phyloP scores from a whole-genome alignment of 2,888 invertebrate genomes.

The Phyto melanocephala region DNA sequence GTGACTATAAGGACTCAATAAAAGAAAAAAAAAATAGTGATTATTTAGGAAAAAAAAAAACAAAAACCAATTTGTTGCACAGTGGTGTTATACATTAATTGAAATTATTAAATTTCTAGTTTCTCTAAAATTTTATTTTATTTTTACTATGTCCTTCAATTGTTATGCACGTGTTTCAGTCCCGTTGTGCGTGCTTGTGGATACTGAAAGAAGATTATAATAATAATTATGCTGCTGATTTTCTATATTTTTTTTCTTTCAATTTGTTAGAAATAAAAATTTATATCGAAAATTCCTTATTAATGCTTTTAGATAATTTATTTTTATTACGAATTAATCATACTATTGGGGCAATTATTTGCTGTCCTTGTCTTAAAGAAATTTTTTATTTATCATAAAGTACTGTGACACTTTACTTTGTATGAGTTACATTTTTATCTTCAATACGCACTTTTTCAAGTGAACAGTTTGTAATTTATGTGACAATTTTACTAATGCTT shows the following conservation, averaged over 20 bases:
- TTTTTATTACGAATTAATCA: conserved; percentile 55
- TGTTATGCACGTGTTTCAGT: not conserved
- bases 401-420: too few relatives aligned
- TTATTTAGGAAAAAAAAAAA: too few relatives aligned
- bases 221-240: conserved; percentile 19
- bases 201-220: conserved; percentile 14
- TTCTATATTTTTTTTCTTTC: not conserved
- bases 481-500: not conserved
- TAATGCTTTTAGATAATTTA: conserved; percentile 45
- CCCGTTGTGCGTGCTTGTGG: not conserved
- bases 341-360: conserved; percentile 36
- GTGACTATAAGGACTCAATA: too few relatives aligned
- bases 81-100: too few relatives aligned
- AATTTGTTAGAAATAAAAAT: not conserved
- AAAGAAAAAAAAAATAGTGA: too few relatives aligned
- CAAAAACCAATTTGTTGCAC: too few relatives aligned
- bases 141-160: not conserved
- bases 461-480: conserved; percentile 37
- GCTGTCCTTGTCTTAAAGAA: not conserved
- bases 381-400: too few relatives aligned
- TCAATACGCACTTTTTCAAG: conserved; percentile 46
- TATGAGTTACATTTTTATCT: conserved; percentile 22
- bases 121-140: not conserved
- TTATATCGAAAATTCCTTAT: conserved; percentile 1
- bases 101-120: not conserved